A percentile compares a stretch with the other conserved stretches of the same genome.
phyloP scores from a whole-genome alignment of 2,888 invertebrate species.

The Lingula anatina region DNA sequence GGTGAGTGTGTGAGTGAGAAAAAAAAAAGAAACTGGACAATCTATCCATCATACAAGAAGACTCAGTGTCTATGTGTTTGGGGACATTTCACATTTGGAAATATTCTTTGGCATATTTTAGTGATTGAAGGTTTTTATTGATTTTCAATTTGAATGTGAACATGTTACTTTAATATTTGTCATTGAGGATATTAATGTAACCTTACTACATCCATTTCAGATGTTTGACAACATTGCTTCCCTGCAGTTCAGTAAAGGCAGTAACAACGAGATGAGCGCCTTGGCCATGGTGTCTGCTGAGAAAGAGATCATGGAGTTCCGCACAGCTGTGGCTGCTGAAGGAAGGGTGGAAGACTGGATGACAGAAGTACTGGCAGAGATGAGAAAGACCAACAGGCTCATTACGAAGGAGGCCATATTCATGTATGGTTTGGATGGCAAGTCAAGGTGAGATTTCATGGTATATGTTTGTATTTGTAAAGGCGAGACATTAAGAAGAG shows the following conservation, averaged over 20 bases:
- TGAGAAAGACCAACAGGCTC: constrained; percentile 75
- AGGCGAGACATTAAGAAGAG: too few relatives aligned
- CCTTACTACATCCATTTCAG: too few relatives aligned
- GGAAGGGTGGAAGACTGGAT: constrained; percentile 91
- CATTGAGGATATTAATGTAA: too few relatives aligned
- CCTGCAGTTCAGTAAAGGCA: constrained; percentile 65
- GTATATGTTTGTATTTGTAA: constrained; percentile 1
- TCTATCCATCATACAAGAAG: too few relatives aligned
- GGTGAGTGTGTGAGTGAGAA: constrained; percentile 53
- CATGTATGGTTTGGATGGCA: constrained; percentile 73
- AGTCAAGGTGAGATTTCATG: constrained; percentile 56
- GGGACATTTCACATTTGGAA: too few relatives aligned
- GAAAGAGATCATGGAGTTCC: constrained; percentile 80
- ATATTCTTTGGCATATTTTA: too few relatives aligned
- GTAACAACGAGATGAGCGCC: constrained; percentile 64
- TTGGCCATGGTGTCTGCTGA: constrained; percentile 83
- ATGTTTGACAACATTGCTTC: constrained; percentile 89
- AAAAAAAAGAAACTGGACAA: too few relatives aligned
- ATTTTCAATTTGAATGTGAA: too few relatives aligned
- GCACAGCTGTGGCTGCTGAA: constrained; percentile 65
- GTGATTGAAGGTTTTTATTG: too few relatives aligned
- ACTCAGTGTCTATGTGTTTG: too few relatives aligned
- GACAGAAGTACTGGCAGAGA: constrained; percentile 77
- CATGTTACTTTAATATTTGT: too few relatives aligned
- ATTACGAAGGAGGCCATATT: constrained; percentile 83